Evolutionary conservation across 2,888 invertebrate genomes (phyloP).

Genomic region (Andrena trimmerana): DNA sequence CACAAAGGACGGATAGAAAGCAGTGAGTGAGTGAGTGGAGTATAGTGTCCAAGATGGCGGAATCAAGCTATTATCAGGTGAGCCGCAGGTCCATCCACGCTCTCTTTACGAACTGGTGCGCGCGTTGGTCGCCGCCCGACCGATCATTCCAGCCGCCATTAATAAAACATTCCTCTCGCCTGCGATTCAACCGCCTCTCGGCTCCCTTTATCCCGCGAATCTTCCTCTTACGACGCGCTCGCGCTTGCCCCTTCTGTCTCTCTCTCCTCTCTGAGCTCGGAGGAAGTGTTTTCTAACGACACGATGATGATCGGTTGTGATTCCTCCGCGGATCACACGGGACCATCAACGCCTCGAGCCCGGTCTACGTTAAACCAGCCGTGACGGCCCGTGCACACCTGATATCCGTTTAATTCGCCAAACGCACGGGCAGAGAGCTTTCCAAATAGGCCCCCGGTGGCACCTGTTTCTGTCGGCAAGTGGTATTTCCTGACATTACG

Average conservation of each 20-base stretch:
- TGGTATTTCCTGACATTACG: slow-evolving; percentile 54
- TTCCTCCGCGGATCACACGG: slow-evolving; percentile 34
- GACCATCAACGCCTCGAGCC: slow-evolving; percentile 29
- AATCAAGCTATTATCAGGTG: slow-evolving; percentile 89
- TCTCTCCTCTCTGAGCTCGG: slow-evolving; percentile 18
- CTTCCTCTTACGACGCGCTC: slow-evolving; percentile 39
- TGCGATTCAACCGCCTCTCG: slow-evolving; percentile 19
- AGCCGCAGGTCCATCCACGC: slow-evolving; percentile 79
- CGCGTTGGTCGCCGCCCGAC: slow-evolving; percentile 56
- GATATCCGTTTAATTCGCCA: slow-evolving; percentile 34
- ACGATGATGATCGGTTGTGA: slow-evolving; percentile 30
- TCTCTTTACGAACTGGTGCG: slow-evolving; percentile 67
- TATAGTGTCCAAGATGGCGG: slow-evolving; percentile 87
- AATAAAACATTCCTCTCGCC: slow-evolving; percentile 52
- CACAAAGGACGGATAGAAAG: slow-evolving; percentile 82
- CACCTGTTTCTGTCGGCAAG: slow-evolving; percentile 67
- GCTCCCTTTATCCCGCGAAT: neutral
- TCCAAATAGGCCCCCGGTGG: slow-evolving; percentile 52
- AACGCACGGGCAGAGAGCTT: slow-evolving; percentile 40
- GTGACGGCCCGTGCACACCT: slow-evolving; percentile 43
- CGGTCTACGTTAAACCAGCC: slow-evolving; percentile 43
- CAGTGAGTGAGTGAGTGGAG: slow-evolving; percentile 78
- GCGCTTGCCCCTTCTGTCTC: slow-evolving; percentile 40
- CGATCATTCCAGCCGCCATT: slow-evolving; percentile 59
- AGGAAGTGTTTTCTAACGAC: slow-evolving; percentile 26